phyloP scores from a whole-genome alignment of 2,888 invertebrate species.

The Plebejus argus region DNA sequence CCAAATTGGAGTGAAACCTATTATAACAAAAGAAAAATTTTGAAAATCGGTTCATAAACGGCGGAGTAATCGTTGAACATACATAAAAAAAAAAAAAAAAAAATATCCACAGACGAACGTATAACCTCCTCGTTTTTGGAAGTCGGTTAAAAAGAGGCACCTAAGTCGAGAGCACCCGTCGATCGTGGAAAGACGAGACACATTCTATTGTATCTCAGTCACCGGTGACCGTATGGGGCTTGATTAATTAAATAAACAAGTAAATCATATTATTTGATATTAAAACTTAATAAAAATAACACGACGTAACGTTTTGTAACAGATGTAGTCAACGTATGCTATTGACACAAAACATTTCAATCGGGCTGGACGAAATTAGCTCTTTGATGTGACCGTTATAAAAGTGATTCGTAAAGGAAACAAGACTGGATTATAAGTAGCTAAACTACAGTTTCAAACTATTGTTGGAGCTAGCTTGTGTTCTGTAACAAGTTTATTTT shows the following conservation, averaged over 20 bases:
- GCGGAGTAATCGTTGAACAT: too few species aligned
- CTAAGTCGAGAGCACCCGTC: neutral
- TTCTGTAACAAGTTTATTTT: neutral
- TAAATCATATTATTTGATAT: neutral
- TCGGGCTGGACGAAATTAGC: slow-evolving; percentile 16
- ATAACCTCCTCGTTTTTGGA: too few species aligned
- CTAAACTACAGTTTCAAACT: neutral
- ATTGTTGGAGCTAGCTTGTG: neutral
- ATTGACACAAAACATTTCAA: slow-evolving; percentile 24
- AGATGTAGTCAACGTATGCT: neutral
- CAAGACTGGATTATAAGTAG: slow-evolving; percentile 24
- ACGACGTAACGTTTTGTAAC: neutral
- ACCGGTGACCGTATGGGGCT: too few species aligned
- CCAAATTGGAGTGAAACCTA: too few species aligned
- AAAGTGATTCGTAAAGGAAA: slow-evolving; percentile 29
- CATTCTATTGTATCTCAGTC: too few species aligned
- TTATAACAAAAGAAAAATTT: too few species aligned
- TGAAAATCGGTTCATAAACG: too few species aligned
- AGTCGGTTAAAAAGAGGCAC: too few species aligned
- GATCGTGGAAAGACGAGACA: too few species aligned
- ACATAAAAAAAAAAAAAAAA: too few species aligned
- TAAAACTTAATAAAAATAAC: neutral
- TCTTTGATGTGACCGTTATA: slow-evolving; percentile 28
- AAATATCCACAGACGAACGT: too few species aligned
- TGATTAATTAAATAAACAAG: neutral